A percentile compares a stretch with the other conserved stretches of the same genome.
Conservation (phyloP, 2,797 vertebrate species). For the Vespertilio murinus region DNA sequence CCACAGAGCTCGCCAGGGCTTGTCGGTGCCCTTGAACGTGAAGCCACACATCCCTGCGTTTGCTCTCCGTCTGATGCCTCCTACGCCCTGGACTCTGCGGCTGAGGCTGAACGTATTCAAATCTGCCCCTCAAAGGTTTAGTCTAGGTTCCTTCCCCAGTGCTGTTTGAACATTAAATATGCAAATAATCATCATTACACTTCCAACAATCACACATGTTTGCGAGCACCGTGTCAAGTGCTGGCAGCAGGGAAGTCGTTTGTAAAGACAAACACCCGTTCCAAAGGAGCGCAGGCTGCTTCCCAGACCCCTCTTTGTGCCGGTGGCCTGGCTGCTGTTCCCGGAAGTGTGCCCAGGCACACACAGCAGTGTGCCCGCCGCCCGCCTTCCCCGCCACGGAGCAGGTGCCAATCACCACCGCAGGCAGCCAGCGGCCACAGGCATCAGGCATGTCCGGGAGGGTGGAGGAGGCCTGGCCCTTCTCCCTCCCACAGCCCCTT, state of each 20-base stretch:
- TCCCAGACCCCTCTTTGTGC: slow-evolving; percentile 91
- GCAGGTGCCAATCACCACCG: slow-evolving; percentile 95
- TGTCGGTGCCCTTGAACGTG: neutral
- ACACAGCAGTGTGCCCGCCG: slow-evolving; percentile 88
- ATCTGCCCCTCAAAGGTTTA: slow-evolving; percentile 86
- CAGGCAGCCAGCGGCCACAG: slow-evolving; percentile 88
- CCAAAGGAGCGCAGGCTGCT: slow-evolving; percentile 98
- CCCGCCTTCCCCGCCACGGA: slow-evolving; percentile 90
- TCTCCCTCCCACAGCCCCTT: slow-evolving; percentile 21
- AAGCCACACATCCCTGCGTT: slow-evolving; percentile 61
- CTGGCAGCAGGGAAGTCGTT: slow-evolving; percentile 90
- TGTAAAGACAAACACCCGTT: slow-evolving; percentile 93
- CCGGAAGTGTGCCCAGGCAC: slow-evolving; percentile 90
- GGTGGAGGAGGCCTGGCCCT: slow-evolving; percentile 77
- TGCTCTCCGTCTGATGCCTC: slow-evolving; percentile 72
- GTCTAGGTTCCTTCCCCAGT: slow-evolving; percentile 87
- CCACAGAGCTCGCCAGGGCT: neutral
- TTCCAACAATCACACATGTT: slow-evolving; percentile 91
- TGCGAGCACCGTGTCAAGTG: slow-evolving; percentile 89
- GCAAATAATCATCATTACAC: slow-evolving; percentile 91
- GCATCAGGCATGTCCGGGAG: slow-evolving; percentile 85
- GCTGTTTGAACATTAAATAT: slow-evolving; percentile 91
- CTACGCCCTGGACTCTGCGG: slow-evolving; percentile 83
- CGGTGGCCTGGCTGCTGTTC: slow-evolving; percentile 92
- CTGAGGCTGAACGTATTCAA: slow-evolving; percentile 84